Conservation (phyloP, 2,797 vertebrate genomes). For the Gymnoscopelus microlampas region DNA sequence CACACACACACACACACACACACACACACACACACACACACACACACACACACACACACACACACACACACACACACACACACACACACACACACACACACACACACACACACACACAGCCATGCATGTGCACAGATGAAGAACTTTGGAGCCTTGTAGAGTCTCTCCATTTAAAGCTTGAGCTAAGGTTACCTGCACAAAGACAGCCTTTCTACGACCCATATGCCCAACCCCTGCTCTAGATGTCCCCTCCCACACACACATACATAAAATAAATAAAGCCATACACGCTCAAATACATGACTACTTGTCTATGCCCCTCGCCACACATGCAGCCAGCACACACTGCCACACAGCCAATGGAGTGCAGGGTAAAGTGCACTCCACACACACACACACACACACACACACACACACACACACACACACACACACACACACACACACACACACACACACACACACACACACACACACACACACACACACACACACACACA, state of each 20-base stretch:
- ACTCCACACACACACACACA: background rate
- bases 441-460: slow-evolving; percentile 6
- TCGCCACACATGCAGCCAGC: background rate
- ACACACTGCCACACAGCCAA: no score
- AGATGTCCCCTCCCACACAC: background rate
- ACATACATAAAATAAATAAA: background rate
- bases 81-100: background rate
- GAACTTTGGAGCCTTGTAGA: background rate
- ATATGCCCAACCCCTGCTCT: background rate
- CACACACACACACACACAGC: background rate
- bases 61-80: background rate
- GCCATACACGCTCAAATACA: background rate
- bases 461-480: background rate
- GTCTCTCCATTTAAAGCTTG: background rate
- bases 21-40: background rate
- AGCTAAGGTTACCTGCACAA: slow-evolving; percentile 29
- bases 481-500: background rate
- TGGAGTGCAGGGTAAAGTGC: no score
- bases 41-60: background rate
- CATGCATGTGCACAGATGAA: background rate
- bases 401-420: slow-evolving; percentile 5
- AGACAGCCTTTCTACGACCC: slow-evolving; percentile 31
- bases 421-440: slow-evolving; percentile 4
- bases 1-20: background rate
- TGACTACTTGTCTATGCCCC: background rate